Evolutionary conservation across 2,888 invertebrate species (phyloP), one percentile per base, ranked within the genome.

Genomic region (Geophilus truncorum): DNA sequence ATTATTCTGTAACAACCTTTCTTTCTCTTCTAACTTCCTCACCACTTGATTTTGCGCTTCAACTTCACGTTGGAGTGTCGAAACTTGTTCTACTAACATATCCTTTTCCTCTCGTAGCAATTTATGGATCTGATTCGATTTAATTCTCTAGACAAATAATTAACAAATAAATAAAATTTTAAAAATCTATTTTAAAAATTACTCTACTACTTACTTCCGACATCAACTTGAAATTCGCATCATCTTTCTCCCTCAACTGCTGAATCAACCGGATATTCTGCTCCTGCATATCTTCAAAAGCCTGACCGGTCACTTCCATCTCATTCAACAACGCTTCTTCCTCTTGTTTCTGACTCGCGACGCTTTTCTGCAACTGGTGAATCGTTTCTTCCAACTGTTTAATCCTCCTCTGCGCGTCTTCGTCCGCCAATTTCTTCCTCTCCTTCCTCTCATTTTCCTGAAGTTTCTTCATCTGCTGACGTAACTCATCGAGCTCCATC

Each of bases 201-300:
- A 36, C 25, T 23, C 34, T 15, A 23, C 15, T 62, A 25, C 75
- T 75, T 62, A 93, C 93, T 89, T 98, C 98, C 0, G 97, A 96
- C 97, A 99, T 98, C 5, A 98, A 90, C 88, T 98, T 98, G 87
- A 99, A 97, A 88, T 99, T 98, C 4, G 98, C 97, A 86, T 98
- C 98, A 85, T 97, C 97, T 85, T 98, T 98, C 87, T 98, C 98
- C 1, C 97, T 89, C 81, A 99, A 88, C 87, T 98, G 98, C 84
- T 98, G 97, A 79, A 98, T 93, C 23, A 98, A 90, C 45, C 97
- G 90, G 0, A 96, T 95, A 88, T 98, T 98, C 89, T 98, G 98
- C 85, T 98, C 98, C 88, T 98, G 98, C 97, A 98, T 97, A 86
- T 99, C 98, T 87, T 99, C 98, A 86, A 97, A 97, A 0, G 98